phyloP scores from a whole-genome alignment of 1,140 invertebrate genomes.

The Drosophila arawakana region DNA sequence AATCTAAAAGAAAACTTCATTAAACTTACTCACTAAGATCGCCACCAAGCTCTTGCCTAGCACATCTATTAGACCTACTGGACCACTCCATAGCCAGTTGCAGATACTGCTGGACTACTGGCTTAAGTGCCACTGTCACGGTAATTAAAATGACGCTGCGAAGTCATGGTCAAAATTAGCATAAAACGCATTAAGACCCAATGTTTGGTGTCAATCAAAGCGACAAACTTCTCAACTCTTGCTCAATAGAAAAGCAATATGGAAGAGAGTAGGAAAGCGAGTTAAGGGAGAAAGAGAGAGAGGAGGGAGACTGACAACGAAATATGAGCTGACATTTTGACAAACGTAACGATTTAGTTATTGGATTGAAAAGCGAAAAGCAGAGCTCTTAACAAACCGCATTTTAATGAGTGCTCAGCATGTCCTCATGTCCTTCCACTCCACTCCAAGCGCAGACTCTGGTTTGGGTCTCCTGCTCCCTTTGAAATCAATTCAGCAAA shows the following conservation, averaged over 20 bases:
- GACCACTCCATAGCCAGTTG: background rate
- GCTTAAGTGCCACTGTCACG: conserved; percentile 64
- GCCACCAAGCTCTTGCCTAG: background rate
- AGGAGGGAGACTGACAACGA: conserved; percentile 3
- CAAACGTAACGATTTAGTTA: conserved; percentile 72
- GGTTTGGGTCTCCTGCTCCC: conserved; percentile 8
- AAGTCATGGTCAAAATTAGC: conserved; percentile 76
- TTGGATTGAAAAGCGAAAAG: conserved; percentile 46
- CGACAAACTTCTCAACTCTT: conserved; percentile 73
- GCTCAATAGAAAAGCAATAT: conserved; percentile 22
- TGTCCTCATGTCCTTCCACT: conserved; percentile 28
- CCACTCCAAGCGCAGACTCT: conserved; percentile 21
- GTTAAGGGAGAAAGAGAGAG: background rate
- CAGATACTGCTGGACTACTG: conserved; percentile 6
- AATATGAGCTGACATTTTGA: conserved; percentile 76
- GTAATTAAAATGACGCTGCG: conserved; percentile 70
- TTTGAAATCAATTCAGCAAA: conserved; percentile 62
- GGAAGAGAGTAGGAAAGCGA: background rate
- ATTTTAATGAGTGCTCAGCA: conserved; percentile 37
- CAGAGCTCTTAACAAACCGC: conserved; percentile 50
- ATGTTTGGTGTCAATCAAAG: conserved; percentile 81
- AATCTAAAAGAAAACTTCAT: too few species aligned
- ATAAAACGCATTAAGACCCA: conserved; percentile 81
- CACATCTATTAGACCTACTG: background rate
- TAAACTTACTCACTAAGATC: background rate